Evolutionary conservation across 2,888 invertebrate genomes (phyloP).

Genomic region (Parnassius mnemosyne): DNA sequence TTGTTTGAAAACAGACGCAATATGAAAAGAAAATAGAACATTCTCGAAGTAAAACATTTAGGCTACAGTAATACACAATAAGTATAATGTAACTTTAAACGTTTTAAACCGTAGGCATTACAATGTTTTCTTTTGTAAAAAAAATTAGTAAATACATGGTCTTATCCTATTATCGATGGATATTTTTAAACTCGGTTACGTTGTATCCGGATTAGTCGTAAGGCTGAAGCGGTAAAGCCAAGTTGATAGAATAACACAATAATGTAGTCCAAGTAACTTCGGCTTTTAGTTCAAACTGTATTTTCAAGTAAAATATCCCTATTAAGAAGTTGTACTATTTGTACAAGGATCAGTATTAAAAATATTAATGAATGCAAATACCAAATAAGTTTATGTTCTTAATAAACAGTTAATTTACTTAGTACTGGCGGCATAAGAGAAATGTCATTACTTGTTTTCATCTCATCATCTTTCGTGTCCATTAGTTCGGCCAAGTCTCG

Average conservation of each 20-base stretch:
- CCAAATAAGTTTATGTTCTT: no score
- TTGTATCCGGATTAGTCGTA: slow-evolving; percentile 8
- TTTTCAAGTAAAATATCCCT: slow-evolving; percentile 12
- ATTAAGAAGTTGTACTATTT: slow-evolving; percentile 12
- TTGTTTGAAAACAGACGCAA: not conserved
- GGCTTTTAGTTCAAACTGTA: slow-evolving; percentile 25
- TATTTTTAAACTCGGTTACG: slow-evolving; percentile 13
- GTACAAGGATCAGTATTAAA: not conserved
- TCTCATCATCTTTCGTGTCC: no score
- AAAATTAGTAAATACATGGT: no score
- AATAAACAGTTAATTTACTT: no score
- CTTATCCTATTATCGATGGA: slow-evolving; percentile 4
- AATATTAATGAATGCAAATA: no score
- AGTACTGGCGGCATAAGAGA: no score
- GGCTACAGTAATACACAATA: not conserved
- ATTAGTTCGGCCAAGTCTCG: no score
- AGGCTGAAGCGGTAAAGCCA: slow-evolving; percentile 1
- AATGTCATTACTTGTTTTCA: no score
- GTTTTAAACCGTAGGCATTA: not conserved
- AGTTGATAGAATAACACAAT: slow-evolving; percentile 29
- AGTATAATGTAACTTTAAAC: not conserved
- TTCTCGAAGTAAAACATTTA: not conserved
- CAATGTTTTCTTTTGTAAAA: no score
- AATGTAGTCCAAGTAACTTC: slow-evolving; percentile 18
- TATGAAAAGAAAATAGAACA: not conserved